phyloP scores from a whole-genome alignment of 2,797 vertebrate species.

The Neomorphus geoffroyi region DNA sequence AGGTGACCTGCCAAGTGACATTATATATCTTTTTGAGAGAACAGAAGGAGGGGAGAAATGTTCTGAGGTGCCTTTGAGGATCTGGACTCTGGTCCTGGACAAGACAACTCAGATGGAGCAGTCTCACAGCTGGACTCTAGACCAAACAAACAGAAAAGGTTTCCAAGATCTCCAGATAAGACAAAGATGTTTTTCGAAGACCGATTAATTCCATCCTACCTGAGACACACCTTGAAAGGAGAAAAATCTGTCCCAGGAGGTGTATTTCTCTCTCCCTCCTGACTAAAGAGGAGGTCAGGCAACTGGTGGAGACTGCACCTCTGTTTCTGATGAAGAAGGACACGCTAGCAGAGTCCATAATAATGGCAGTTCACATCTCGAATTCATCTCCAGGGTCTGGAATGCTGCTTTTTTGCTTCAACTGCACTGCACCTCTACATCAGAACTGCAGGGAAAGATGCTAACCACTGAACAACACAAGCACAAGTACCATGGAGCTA shows the following conservation, averaged over 20 bases:
- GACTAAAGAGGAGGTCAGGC: neutral
- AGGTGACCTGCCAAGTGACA: neutral
- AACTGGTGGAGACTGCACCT: neutral
- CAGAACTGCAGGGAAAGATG: accelerated
- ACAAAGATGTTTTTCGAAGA: neutral
- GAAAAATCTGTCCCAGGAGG: accelerated
- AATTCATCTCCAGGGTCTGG: neutral
- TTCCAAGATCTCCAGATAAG: neutral
- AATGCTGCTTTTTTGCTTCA: accelerated
- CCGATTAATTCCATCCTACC: neutral
- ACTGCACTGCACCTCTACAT: neutral
- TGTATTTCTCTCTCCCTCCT: neutral
- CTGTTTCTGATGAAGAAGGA: neutral
- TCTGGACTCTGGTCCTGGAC: neutral
- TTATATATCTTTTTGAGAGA: neutral
- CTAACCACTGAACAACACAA: neutral
- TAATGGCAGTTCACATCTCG: neutral
- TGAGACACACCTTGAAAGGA: neutral
- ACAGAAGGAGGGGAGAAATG: neutral
- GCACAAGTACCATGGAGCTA: accelerated
- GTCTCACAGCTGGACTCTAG: neutral
- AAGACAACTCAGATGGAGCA: neutral
- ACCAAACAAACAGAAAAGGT: neutral
- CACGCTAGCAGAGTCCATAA: neutral
- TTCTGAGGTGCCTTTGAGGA: neutral